These are phyloP conservation scores for Agapornis roseicollis DNA, from an alignment of 2,113 vertebrate species.

Conservation along the genomic window DNA sequence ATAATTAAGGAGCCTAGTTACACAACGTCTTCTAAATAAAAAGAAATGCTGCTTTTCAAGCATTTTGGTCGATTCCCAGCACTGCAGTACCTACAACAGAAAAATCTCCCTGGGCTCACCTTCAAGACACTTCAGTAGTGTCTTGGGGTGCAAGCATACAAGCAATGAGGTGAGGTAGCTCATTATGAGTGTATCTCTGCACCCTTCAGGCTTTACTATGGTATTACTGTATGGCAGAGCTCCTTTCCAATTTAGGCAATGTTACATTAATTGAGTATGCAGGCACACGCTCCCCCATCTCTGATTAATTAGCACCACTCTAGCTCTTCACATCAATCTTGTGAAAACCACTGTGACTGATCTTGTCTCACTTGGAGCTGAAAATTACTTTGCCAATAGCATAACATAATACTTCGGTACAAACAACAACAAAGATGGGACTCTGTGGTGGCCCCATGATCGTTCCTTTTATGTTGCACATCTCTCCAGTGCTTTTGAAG, in stretches of 20 bases:
- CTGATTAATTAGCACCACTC: constrained; percentile 87
- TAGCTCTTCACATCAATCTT: constrained; percentile 71
- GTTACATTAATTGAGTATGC: constrained; percentile 74
- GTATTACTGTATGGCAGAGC: neutral
- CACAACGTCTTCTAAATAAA: neutral
- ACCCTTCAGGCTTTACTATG: constrained; percentile 1
- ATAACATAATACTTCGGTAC: constrained; percentile 66
- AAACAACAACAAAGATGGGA: constrained; percentile 69
- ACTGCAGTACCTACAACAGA: neutral
- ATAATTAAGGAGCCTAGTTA: constrained; percentile 15
- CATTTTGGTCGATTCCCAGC: neutral
- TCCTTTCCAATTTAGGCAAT: constrained; percentile 67
- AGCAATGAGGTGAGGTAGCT: neutral
- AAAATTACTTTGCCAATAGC: constrained; percentile 77
- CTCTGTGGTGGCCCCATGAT: constrained; percentile 10
- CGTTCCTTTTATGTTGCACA: constrained; percentile 44
- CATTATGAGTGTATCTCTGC: neutral
- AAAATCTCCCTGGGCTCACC: neutral
- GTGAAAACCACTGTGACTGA: constrained; percentile 73
- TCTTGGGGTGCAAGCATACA: neutral
- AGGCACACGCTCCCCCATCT: constrained; percentile 74
- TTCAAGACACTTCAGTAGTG: neutral
- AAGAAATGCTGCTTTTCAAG: neutral
- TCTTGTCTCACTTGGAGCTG: constrained; percentile 74
- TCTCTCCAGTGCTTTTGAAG: constrained; percentile 62